Percentiles rank a stretch among this genome's conserved stretches.
Evolutionary conservation across 2,888 invertebrate species (phyloP).

Genomic region (Volucella bombylans): DNA sequence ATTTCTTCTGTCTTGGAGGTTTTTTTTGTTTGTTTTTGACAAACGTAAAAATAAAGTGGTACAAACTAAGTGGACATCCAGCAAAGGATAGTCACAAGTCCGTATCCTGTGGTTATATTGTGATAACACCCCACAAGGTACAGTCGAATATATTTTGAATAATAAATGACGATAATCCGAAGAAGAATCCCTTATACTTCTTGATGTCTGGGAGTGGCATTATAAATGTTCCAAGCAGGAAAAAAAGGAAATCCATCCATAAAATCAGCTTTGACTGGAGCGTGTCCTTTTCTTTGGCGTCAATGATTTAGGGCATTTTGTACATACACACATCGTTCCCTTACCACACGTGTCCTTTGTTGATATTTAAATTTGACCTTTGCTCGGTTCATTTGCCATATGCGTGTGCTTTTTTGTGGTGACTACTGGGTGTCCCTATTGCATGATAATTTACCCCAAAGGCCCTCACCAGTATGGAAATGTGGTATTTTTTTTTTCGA

Average conservation of each 20-base stretch:
- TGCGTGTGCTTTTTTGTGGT: too few species aligned
- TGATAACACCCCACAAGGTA: background rate
- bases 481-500: background rate
- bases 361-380: conserved; percentile 46
- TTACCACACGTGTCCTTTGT: conserved; percentile 17
- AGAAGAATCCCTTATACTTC: background rate
- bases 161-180: conserved; percentile 13
- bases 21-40: background rate
- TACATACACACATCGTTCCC: background rate
- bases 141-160: background rate
- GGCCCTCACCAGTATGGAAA: conserved; percentile 7
- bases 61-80: conserved; percentile 32
- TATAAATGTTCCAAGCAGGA: background rate
- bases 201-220: conserved; percentile 11
- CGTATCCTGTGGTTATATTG: too few species aligned
- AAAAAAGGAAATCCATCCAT: background rate
- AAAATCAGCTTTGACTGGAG: conserved; percentile 13
- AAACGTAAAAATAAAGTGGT: background rate
- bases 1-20: background rate
- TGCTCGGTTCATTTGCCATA: conserved; percentile 33
- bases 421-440: conserved; percentile 12
- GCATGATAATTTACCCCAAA: conserved; percentile 29
- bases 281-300: background rate
- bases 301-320: conserved; percentile 13
- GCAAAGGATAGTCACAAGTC: background rate